These are phyloP conservation scores for Lysandra bellargus DNA, from an alignment of 2,888 invertebrate species.

Conservation along the genomic window DNA sequence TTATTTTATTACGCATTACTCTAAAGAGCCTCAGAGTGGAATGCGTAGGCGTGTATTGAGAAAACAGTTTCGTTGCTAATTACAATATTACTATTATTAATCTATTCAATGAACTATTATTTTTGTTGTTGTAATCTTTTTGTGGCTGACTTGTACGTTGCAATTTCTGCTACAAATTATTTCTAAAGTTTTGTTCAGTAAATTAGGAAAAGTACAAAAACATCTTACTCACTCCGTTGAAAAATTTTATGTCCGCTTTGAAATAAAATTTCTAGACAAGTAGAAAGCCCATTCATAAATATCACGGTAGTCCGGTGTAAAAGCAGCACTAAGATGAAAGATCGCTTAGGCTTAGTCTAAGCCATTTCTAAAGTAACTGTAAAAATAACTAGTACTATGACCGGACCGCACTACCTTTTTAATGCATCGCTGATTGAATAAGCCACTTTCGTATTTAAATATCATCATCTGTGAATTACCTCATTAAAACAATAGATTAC, in stretches of 20 bases:
- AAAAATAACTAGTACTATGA: constrained; percentile 27
- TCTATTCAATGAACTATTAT: not conserved
- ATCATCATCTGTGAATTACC: not conserved
- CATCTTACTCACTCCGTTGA: not conserved
- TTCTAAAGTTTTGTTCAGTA: too few relatives aligned
- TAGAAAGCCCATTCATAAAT: constrained; percentile 30
- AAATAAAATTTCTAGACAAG: constrained; percentile 23
- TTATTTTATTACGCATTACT: too few relatives aligned
- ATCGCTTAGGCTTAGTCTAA: constrained; percentile 7
- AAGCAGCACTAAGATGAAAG: constrained; percentile 17
- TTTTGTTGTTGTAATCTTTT: not conserved
- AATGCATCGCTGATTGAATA: constrained; percentile 26
- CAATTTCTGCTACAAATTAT: too few relatives aligned
- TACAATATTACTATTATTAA: not conserved
- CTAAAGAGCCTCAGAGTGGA: not conserved
- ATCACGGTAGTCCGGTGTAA: constrained; percentile 17
- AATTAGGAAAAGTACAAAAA: too few relatives aligned
- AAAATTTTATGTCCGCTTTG: constrained; percentile 23
- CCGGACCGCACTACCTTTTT: constrained; percentile 7
- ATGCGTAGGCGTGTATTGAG: constrained; percentile 25
- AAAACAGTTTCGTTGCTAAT: constrained; percentile 15
- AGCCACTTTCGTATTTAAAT: constrained; percentile 15
- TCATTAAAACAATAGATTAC: not conserved
- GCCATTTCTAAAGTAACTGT: constrained; percentile 27
- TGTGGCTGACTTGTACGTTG: too few relatives aligned